Conservation (phyloP, 92 coral and sea anemone species). For the Nematostella vectensis region DNA sequence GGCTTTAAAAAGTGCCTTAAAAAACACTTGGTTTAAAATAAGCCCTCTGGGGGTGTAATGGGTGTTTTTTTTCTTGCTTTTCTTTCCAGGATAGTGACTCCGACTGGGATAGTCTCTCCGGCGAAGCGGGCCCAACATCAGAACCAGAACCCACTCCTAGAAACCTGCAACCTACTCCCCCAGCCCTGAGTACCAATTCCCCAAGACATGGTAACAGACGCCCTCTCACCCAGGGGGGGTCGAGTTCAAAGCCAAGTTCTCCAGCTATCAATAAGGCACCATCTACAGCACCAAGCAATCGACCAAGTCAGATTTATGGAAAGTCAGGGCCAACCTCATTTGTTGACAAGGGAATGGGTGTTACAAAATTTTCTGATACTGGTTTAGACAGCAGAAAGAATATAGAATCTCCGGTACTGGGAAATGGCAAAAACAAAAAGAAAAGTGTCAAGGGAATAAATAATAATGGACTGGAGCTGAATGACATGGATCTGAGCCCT, state of each 20-base stretch:
- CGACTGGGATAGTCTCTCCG: constrained; percentile 98
- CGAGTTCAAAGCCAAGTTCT: constrained; percentile 8
- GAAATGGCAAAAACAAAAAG: constrained; percentile 22
- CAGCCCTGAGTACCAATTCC: constrained; percentile 20
- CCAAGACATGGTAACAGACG: constrained; percentile 4
- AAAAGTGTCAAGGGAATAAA: constrained; percentile 23
- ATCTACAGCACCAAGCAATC: constrained; percentile 13
- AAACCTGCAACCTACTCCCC: constrained; percentile 57
- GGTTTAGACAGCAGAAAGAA: constrained; percentile 29
- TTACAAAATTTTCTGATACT: constrained; percentile 29
- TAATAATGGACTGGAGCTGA: constrained; percentile 33
- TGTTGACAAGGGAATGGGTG: constrained; percentile 44
- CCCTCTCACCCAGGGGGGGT: not conserved
- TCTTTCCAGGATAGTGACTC: constrained; percentile 99
- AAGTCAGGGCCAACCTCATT: constrained; percentile 61
- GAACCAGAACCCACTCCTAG: constrained; percentile 63
- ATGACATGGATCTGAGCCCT: constrained; percentile 36
- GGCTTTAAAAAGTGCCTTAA: too few relatives aligned
- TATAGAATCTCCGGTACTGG: constrained; percentile 22
- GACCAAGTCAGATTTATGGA: constrained; percentile 65
- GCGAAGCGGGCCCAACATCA: constrained; percentile 64
- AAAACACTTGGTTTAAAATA: too few relatives aligned
- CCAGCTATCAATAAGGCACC: not conserved
- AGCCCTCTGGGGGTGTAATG: too few relatives aligned
- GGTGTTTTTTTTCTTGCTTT: too few relatives aligned